Evolutionary conservation across 1,140 invertebrate genomes (phyloP).

Genomic region (Macrotrachela quadricornifera): DNA sequence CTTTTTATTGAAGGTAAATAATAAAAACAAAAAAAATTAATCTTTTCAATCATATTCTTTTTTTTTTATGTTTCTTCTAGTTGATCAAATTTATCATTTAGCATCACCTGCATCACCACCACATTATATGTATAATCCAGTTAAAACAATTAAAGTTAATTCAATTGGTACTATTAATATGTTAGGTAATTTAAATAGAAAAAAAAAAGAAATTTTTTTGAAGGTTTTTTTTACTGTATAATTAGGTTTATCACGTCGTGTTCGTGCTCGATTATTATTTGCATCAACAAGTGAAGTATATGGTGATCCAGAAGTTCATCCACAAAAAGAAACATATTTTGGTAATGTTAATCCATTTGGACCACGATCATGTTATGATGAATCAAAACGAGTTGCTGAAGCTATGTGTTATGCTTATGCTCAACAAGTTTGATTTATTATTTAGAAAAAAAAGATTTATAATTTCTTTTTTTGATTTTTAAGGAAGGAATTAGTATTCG

Average conservation of each 20-base stretch:
- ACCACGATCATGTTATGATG: constrained; percentile 84
- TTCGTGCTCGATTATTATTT: constrained; percentile 70
- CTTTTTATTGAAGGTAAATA: constrained; percentile 57
- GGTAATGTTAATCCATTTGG: constrained; percentile 97
- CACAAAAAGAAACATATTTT: constrained; percentile 66
- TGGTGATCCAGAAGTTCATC: constrained; percentile 89
- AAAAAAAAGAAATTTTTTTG: too few relatives aligned
- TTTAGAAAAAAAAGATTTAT: constrained; percentile 62
- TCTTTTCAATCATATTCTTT: too few relatives aligned
- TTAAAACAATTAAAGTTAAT: constrained; percentile 98
- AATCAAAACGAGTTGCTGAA: constrained; percentile 90
- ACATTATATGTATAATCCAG: constrained; percentile 98
- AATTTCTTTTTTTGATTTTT: constrained; percentile 2
- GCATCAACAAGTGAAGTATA: constrained; percentile 86
- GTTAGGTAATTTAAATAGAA: too few relatives aligned
- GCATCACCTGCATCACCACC: constrained; percentile 94
- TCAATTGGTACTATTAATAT: constrained; percentile 98
- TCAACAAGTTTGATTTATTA: too few relatives aligned
- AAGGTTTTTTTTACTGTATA: too few relatives aligned
- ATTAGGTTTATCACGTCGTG: constrained; percentile 73
- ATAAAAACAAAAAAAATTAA: too few relatives aligned
- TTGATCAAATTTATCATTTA: constrained; percentile 96
- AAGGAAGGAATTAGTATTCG: constrained; percentile 70
- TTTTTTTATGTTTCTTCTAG: constrained; percentile 27
- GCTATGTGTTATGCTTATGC: constrained; percentile 82